Evolutionary conservation across 2,888 invertebrate genomes (phyloP).

Genomic region (Arctia plantaginis): DNA sequence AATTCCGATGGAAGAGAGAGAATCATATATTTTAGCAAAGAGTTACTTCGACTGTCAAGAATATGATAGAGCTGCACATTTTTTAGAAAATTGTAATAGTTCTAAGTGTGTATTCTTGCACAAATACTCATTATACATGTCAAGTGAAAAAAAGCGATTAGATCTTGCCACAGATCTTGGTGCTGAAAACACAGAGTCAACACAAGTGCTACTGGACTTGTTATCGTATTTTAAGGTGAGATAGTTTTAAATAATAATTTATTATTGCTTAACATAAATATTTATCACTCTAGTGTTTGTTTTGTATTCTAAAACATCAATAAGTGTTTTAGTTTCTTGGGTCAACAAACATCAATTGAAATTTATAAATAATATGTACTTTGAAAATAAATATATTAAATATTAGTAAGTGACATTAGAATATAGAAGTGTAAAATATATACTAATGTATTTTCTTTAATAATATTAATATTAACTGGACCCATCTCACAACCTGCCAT

Average conservation of each 20-base stretch:
- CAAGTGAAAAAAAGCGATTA: slow-evolving; percentile 95
- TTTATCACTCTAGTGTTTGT: too few relatives aligned
- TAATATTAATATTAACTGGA: too few relatives aligned
- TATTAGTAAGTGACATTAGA: too few relatives aligned
- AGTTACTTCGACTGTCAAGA: slow-evolving; percentile 96
- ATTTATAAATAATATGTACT: too few relatives aligned
- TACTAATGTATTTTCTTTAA: too few relatives aligned
- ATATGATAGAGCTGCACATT: slow-evolving; percentile 95
- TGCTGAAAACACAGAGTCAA: slow-evolving; percentile 75
- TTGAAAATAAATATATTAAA: too few relatives aligned
- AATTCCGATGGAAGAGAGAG: slow-evolving; percentile 88
- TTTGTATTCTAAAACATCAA: too few relatives aligned
- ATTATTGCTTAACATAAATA: neutral
- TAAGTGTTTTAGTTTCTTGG: too few relatives aligned
- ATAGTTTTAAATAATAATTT: neutral
- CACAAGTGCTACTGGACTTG: slow-evolving; percentile 78
- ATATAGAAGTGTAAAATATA: too few relatives aligned
- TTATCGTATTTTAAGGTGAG: slow-evolving; percentile 80
- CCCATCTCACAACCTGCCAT: too few relatives aligned
- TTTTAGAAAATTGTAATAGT: slow-evolving; percentile 90
- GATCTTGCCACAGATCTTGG: slow-evolving; percentile 88
- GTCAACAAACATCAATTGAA: too few relatives aligned
- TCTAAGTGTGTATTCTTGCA: slow-evolving; percentile 93
- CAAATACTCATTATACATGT: slow-evolving; percentile 94
- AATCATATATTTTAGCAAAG: slow-evolving; percentile 92